Base-by-base conservation (phyloP, 2,888 invertebrate species). In the Apeira syringaria region DNA sequence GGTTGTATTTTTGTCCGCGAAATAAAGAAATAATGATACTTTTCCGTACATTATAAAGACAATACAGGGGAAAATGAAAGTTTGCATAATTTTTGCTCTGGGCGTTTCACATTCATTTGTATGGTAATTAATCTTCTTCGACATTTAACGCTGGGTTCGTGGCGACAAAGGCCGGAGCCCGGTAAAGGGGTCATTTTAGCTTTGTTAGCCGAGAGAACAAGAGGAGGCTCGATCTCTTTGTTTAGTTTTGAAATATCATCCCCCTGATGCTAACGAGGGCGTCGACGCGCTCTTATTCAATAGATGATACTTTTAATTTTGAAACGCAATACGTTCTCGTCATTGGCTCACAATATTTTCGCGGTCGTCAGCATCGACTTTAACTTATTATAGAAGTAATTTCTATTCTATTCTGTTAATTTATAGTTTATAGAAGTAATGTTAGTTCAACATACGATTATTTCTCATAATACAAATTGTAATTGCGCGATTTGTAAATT, bases 61-160 rank as follows among this genome's bases (percentile, higher is more conserved):
- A 59, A 64, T 57, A 50, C 48, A 9, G 20, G 50, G 41, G 43
- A 47, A 51, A 40, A 36, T 48, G 6, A 20, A 30, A 12, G 9
- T 41, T 47, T 52, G 49, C 54, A 50, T 56, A 24, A 32, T 47
- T 52, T 63, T 59, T 56, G 50, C 48, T 45, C 50, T 37, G 42
- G 55, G 33, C 57, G 54, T 61, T 43, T 47, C 56, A 28, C 50
- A 60, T 71, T 72, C 61, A 78, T 80, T 80, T 75, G 64, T 68
- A 69, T 71, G 67, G 64, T 78, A 79, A 82, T 82, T 83, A 83
- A 82, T 83, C 77, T 80, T 75, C 65, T 77, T 79, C 74, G 80
- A 74, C 74, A 69, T 75, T 74, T 69, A 67, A 61, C 69, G 74
- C 69, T 63, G 61, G 64, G 64, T 67, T 65, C 48, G 22, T 63